Evolutionary conservation across 2,113 vertebrate species (phyloP).

Genomic region (Osmerus mordax): DNA sequence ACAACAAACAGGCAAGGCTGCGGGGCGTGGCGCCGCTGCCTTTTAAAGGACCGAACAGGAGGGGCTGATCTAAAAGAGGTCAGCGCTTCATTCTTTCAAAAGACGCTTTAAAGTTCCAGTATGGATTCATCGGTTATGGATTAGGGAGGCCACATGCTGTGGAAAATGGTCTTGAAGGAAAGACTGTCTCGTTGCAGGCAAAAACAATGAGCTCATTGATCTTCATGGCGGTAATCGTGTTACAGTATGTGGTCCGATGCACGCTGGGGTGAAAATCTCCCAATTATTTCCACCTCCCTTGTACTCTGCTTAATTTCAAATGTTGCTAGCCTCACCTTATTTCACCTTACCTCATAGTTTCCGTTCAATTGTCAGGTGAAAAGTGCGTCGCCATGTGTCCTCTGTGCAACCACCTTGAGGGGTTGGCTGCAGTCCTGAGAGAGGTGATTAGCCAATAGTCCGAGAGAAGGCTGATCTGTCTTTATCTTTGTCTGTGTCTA

Average conservation of each 20-base stretch:
- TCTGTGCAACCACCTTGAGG: constrained; percentile 69
- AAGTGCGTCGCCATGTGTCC: constrained; percentile 72
- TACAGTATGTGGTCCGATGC: neutral
- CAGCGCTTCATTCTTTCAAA: constrained; percentile 24
- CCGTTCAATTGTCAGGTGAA: constrained; percentile 75
- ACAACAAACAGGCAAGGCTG: constrained; percentile 41
- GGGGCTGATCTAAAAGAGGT: constrained; percentile 57
- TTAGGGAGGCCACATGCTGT: neutral
- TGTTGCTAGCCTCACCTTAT: constrained; percentile 21
- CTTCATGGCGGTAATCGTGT: neutral
- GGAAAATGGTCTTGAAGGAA: neutral
- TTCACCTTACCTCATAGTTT: constrained; percentile 44
- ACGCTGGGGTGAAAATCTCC: neutral
- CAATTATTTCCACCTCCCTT: neutral
- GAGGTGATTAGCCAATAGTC: constrained; percentile 54
- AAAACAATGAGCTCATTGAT: constrained; percentile 3
- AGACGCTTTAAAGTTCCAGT: neutral
- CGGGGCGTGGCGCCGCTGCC: constrained; percentile 38
- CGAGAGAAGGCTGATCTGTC: constrained; percentile 8
- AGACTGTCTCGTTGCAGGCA: neutral
- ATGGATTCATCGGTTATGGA: neutral
- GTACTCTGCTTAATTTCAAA: constrained; percentile 27
- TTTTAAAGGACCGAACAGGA: constrained; percentile 50
- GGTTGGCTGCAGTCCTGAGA: constrained; percentile 64
- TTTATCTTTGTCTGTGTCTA: too few species aligned